phyloP scores from a whole-genome alignment of 1,140 invertebrate genomes.

The Phocides pigmalion region DNA sequence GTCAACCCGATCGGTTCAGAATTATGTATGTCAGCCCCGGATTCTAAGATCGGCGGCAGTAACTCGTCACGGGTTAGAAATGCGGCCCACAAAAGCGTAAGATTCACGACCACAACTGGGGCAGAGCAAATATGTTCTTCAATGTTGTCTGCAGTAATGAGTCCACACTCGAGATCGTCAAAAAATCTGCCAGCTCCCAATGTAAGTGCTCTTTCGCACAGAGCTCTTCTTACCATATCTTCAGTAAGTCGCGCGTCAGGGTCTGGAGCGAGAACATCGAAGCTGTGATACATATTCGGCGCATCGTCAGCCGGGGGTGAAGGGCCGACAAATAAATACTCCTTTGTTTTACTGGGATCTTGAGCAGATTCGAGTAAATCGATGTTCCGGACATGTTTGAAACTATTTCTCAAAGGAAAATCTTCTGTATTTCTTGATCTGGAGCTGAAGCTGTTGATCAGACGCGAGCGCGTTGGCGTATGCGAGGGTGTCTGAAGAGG shows the following conservation, averaged over 20 bases:
- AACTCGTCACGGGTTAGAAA: conserved; percentile 83
- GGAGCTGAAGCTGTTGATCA: conserved; percentile 56
- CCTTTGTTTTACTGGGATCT: conserved; percentile 70
- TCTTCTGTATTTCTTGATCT: conserved; percentile 67
- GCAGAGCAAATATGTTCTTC: conserved; percentile 73
- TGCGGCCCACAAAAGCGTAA: conserved; percentile 70
- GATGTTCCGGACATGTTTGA: conserved; percentile 66
- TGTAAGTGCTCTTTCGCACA: conserved; percentile 85
- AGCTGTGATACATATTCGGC: conserved; percentile 86
- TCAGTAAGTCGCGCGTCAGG: conserved; percentile 86
- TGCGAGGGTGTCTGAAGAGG: conserved; percentile 58
- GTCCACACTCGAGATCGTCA: conserved; percentile 85
- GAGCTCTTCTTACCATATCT: conserved; percentile 84
- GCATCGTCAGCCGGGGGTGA: conserved; percentile 86
- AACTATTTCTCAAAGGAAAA: conserved; percentile 62
- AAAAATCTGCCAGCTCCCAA: conserved; percentile 85
- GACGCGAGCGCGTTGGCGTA: conserved; percentile 52
- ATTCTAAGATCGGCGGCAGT: conserved; percentile 73
- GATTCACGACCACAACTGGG: conserved; percentile 74
- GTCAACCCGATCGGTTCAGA: conserved; percentile 82
- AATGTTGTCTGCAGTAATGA: conserved; percentile 79
- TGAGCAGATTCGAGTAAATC: conserved; percentile 67
- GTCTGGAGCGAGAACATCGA: conserved; percentile 85
- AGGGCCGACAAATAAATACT: conserved; percentile 86
- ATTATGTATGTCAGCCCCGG: conserved; percentile 83